A percentile compares a stretch with the other conserved stretches of the same genome.
These are phyloP conservation scores for Callimorpha dominula DNA, from an alignment of 2,888 invertebrate species.

Conservation along the genomic window DNA sequence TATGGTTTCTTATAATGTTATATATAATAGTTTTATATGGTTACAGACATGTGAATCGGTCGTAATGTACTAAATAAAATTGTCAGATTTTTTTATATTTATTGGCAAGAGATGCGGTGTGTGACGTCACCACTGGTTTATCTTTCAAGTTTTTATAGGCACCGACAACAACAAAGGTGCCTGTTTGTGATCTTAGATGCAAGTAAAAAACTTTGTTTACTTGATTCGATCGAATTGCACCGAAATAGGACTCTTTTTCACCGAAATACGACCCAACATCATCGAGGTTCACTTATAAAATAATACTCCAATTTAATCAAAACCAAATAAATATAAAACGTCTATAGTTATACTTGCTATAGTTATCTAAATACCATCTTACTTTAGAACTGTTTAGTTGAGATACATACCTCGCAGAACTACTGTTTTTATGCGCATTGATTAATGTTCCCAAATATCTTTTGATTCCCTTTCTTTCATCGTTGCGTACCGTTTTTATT, in stretches of 20 bases:
- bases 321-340: too few species aligned
- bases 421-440: background rate
- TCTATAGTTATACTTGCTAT: too few species aligned
- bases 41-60: background rate
- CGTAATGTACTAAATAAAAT: background rate
- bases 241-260: background rate
- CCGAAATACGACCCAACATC: too few species aligned
- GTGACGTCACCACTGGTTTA: too few species aligned
- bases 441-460: background rate
- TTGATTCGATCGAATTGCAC: background rate
- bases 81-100: background rate
- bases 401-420: background rate
- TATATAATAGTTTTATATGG: too few species aligned
- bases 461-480: background rate
- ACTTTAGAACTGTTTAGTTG: background rate
- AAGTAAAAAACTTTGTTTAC: background rate
- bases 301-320: background rate
- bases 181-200: background rate
- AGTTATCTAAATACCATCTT: background rate
- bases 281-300: background rate
- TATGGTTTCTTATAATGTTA: background rate
- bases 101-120: background rate
- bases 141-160: background rate
- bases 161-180: too few species aligned
- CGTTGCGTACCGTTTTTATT: background rate